A percentile compares a stretch with the other conserved stretches of the same genome.
These are phyloP conservation scores for Gulo gulo DNA, from an alignment of 2,113 vertebrate species.

Conservation along the genomic window DNA sequence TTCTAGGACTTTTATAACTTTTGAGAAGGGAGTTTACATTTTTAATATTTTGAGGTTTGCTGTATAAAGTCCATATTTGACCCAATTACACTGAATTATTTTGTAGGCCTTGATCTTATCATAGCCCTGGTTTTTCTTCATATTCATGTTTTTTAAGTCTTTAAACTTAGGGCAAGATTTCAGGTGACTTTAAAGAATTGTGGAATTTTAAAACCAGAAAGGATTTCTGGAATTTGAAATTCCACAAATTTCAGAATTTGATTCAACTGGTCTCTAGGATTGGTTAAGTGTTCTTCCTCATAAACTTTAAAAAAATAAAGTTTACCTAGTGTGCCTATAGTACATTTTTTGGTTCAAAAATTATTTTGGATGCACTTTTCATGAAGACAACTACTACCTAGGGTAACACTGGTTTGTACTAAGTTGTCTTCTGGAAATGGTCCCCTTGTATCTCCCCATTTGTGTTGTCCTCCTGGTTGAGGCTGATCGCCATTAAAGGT, in stretches of 20 bases:
- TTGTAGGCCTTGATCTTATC: background rate
- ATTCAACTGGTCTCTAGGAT: background rate
- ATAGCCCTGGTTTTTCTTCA: background rate
- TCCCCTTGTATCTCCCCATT: background rate
- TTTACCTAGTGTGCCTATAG: background rate
- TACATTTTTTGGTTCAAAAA: background rate
- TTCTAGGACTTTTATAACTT: background rate
- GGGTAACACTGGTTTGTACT: background rate
- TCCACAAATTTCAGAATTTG: background rate
- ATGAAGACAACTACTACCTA: background rate
- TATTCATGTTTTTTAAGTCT: background rate
- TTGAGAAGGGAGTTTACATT: background rate
- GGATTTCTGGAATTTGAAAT: too few species aligned
- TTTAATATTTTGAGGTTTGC: conserved; percentile 35
- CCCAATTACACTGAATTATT: background rate
- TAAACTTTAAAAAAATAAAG: background rate
- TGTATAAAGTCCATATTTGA: background rate
- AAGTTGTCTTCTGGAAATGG: background rate
- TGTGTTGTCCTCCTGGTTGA: background rate
- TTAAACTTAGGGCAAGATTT: background rate
- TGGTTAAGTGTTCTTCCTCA: background rate
- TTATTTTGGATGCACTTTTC: background rate
- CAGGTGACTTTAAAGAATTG: background rate
- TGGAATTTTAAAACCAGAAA: background rate
- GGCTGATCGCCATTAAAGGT: background rate